These are phyloP conservation scores for Chamaea fasciata DNA, from an alignment of 2,113 vertebrate species.

Conservation along the genomic window DNA sequence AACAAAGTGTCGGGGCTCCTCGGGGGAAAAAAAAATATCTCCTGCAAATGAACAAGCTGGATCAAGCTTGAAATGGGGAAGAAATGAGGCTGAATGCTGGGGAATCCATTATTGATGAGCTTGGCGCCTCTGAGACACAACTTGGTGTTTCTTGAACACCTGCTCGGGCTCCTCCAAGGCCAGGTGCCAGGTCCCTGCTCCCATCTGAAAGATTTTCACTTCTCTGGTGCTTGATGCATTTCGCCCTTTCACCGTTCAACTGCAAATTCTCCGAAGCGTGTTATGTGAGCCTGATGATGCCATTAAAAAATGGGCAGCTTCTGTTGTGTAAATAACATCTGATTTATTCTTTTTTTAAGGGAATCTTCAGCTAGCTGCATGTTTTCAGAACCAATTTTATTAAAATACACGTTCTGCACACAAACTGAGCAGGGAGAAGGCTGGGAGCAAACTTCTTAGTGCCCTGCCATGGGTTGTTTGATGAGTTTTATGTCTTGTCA, in stretches of 20 bases:
- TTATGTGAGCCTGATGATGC: neutral
- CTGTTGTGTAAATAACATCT: neutral
- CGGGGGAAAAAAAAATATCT: neutral
- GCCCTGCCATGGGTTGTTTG: neutral
- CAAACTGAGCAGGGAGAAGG: neutral
- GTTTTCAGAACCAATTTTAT: neutral
- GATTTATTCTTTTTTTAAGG: neutral
- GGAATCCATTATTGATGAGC: neutral
- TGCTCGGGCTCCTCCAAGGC: neutral
- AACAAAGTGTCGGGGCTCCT: neutral
- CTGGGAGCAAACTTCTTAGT: neutral
- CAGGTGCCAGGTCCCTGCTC: neutral
- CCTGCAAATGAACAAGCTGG: neutral
- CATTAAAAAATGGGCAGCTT: neutral
- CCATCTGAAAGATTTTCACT: neutral
- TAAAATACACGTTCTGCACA: neutral
- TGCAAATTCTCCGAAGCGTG: rapidly evolving
- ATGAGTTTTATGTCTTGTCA: neutral
- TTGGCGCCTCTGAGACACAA: neutral
- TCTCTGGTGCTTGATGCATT: neutral
- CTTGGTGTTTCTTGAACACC: neutral
- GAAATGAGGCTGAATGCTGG: neutral
- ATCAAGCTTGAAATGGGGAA: neutral
- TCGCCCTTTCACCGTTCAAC: neutral
- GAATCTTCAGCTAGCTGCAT: neutral